Evolutionary conservation across 1,140 invertebrate species (phyloP), one percentile per base, ranked within the genome.

Genomic region (Apolygus lucorum): DNA sequence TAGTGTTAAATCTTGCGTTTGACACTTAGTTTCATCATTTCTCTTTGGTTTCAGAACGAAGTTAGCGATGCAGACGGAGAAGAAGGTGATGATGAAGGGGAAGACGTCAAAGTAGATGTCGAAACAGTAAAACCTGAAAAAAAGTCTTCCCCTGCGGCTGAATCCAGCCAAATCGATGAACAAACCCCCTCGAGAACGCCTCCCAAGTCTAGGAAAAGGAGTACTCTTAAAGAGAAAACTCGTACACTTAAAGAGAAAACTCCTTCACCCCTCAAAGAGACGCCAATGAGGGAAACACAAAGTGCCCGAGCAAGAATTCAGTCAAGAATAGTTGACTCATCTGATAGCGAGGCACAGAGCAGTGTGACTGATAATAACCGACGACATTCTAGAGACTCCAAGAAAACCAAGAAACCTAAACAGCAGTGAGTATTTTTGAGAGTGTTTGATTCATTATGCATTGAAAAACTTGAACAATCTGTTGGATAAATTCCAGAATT

Each of bases 51-150:
- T 54, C 70, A 75, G 67, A 74, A 70, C 74, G 72, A 78, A 21
- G 74, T 75, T 67, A 75, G 78, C 42, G 75, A 78, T 28, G 76
- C 77, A 54, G 70, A 74, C n/a, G 72, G 72, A 64, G 73, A 75
- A n/a, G 70, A 75, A 59, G 68, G 68, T 14, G 73, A 70, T 34
- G 54, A 72, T 63, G 69, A 72, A 59, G 52, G 70, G 59, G 71
- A 68, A 73, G 72, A 68, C 28, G 73, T 29, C n/a, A 52, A 21
- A 42, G 70, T 68, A 26, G 68, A 70, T 11, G 22, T 59, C 4
- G 70, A 71, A 28, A n/a, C 1, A 21, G 25, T 29, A 42, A n/a
- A 28, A 8, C 64, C 17, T 1, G n/a, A 11, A 11, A 13, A 59
- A 59, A 8, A 4, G 13, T 17, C 4, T 4, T 4, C 22, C 11